Evolutionary conservation across 2,888 invertebrate species (phyloP).

Genomic region (Abrostola triplasia): DNA sequence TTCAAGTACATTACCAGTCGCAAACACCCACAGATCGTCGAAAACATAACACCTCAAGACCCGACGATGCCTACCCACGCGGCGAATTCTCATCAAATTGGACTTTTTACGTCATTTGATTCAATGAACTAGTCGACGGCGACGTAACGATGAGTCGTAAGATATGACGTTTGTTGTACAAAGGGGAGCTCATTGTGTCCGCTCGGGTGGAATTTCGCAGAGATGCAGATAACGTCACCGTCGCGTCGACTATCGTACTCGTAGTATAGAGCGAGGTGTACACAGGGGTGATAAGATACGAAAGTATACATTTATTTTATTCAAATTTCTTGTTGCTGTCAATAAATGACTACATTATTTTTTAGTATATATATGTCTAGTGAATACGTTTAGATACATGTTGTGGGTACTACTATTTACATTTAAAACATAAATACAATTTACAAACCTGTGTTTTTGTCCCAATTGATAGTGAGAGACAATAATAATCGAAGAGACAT

Average conservation of each 20-base stretch:
- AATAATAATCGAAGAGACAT: too few relatives aligned
- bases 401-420: too few relatives aligned
- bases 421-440: too few relatives aligned
- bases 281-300: slow-evolving; percentile 16
- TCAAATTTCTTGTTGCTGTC: too few relatives aligned
- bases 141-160: slow-evolving; percentile 57
- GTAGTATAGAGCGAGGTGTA: slow-evolving; percentile 19
- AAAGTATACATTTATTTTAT: too few relatives aligned
- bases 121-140: slow-evolving; percentile 54
- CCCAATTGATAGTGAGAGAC: too few relatives aligned
- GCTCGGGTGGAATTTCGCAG: slow-evolving; percentile 58
- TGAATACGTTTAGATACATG: too few relatives aligned
- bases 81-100: slow-evolving; percentile 41
- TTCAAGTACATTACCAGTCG: neutral
- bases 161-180: slow-evolving; percentile 69
- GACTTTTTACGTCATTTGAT: slow-evolving; percentile 53
- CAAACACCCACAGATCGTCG: neutral
- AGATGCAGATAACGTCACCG: slow-evolving; percentile 62
- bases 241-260: slow-evolving; percentile 12
- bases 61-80: neutral
- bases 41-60: slow-evolving; percentile 11
- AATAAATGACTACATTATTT: too few relatives aligned
- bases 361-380: too few relatives aligned
- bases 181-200: slow-evolving; percentile 62
- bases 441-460: too few relatives aligned